Percentiles rank a stretch among this genome's conserved stretches.
Evolutionary conservation across 1,140 invertebrate species (phyloP).

Genomic region (Drosophila sp.): DNA sequence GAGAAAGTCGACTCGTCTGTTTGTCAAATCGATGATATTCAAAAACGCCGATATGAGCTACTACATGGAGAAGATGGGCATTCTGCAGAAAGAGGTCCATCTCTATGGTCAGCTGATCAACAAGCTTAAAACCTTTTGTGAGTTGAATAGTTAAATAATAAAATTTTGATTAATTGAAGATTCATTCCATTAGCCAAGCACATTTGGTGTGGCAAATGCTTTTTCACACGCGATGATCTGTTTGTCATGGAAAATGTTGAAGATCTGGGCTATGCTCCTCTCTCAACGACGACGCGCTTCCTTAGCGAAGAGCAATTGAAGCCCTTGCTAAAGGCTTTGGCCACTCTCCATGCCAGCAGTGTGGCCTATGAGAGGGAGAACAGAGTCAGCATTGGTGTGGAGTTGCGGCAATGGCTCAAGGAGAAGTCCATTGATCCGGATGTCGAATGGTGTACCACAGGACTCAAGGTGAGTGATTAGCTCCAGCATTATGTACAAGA

Average conservation of each 20-base stretch:
- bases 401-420: constrained; percentile 62
- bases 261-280: constrained; percentile 67
- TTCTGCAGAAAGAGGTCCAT: constrained; percentile 62
- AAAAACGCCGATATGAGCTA: constrained; percentile 59
- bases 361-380: constrained; percentile 65
- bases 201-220: constrained; percentile 82
- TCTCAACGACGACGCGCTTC: constrained; percentile 37
- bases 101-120: constrained; percentile 63
- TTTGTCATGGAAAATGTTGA: constrained; percentile 83
- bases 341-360: constrained; percentile 82
- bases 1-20: constrained; percentile 44
- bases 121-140: constrained; percentile 62
- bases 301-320: constrained; percentile 64
- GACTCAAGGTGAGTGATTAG: constrained; percentile 49
- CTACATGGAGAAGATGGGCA: constrained; percentile 51
- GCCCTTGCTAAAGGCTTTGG: constrained; percentile 72
- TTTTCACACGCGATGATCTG: constrained; percentile 72
- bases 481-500: background rate
- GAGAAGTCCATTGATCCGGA: constrained; percentile 61
- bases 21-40: constrained; percentile 70
- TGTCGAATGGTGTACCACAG: constrained; percentile 65
- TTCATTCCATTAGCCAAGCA: constrained; percentile 39
- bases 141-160: constrained; percentile 19
- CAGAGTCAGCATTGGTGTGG: constrained; percentile 73
- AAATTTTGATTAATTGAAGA: background rate